phyloP scores from a whole-genome alignment of 2,113 vertebrate genomes.

The Stomatorhinus ivindoensis region DNA sequence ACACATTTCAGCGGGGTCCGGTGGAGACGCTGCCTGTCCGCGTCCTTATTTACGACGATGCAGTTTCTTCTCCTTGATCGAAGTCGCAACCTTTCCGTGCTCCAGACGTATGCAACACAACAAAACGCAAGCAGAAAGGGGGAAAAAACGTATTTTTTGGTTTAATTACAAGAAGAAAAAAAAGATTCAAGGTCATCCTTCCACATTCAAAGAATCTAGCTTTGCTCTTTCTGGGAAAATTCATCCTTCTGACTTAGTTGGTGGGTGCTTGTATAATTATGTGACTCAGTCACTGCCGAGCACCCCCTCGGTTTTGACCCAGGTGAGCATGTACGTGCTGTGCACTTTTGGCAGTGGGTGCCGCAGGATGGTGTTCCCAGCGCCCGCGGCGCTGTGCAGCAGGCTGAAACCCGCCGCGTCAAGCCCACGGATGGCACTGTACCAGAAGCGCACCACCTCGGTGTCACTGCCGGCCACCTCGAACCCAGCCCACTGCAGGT shows the following conservation, averaged over 20 bases:
- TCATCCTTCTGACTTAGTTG: not conserved
- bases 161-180: not conserved
- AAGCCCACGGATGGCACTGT: conserved; percentile 55
- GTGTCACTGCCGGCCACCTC: conserved; percentile 55
- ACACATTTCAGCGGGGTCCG: not conserved
- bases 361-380: conserved; percentile 47
- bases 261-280: not conserved
- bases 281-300: conserved; percentile 22
- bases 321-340: conserved; percentile 62
- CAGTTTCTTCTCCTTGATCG: not conserved
- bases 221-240: not conserved
- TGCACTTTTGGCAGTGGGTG: conserved; percentile 34
- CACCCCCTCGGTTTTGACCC: conserved; percentile 49
- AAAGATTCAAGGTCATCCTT: not conserved
- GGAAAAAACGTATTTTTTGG: not conserved
- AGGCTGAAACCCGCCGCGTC: conserved; percentile 47
- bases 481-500: conserved; percentile 66
- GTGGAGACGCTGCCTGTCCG: not conserved
- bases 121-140: not conserved
- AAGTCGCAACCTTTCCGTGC: not conserved
- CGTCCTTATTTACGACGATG: not conserved
- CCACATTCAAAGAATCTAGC: not conserved
- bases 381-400: conserved; percentile 47
- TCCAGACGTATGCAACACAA: not conserved
- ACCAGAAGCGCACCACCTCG: conserved; percentile 64